Evolutionary conservation across 2,113 vertebrate species (phyloP).

Genomic region (Ranitomeya imitator): DNA sequence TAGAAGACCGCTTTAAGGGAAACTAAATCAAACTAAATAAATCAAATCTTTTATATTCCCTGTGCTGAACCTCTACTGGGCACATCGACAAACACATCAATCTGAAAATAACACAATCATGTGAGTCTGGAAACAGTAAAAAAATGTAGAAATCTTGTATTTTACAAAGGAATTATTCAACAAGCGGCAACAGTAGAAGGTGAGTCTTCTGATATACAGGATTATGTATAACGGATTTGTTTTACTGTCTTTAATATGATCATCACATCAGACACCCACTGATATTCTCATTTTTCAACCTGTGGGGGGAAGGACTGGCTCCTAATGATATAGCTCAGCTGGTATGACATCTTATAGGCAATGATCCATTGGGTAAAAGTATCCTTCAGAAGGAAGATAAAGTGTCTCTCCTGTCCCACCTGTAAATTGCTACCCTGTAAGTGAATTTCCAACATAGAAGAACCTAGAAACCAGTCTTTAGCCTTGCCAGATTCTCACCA

Average conservation of each 20-base stretch:
- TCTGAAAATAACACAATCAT: constrained; percentile 1
- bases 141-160: background rate
- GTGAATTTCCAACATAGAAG: no score
- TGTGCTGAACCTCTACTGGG: background rate
- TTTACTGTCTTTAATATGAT: background rate
- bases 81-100: constrained; percentile 13
- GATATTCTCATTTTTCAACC: background rate
- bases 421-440: no score
- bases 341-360: no score
- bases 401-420: no score
- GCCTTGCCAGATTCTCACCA: no score
- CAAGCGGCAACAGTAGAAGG: background rate
- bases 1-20: background rate
- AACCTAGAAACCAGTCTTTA: no score
- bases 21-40: constrained; percentile 3
- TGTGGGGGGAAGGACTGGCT: background rate
- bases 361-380: no score
- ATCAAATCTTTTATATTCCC: constrained; percentile 4
- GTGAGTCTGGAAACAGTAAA: background rate
- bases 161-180: background rate
- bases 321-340: no score
- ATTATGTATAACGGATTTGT: background rate
- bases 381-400: no score
- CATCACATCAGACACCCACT: background rate
- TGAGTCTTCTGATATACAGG: background rate